Evolutionary conservation across 2,113 vertebrate genomes (phyloP).

Genomic region (Zosterops lateralis): DNA sequence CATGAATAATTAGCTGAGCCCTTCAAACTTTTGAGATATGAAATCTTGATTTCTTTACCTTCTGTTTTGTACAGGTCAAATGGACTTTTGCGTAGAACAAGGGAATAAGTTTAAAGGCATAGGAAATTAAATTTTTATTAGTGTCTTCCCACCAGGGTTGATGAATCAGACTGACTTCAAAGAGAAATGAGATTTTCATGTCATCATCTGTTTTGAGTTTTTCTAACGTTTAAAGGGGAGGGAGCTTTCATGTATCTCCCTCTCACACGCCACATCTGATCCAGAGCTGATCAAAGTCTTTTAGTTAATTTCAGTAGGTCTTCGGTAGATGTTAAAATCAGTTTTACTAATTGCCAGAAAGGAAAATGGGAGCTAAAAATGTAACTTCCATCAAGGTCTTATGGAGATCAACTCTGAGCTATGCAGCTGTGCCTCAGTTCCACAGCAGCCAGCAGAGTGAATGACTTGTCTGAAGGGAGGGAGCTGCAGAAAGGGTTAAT

Average conservation of each 20-base stretch:
- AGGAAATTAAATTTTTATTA: constrained; percentile 39
- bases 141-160: constrained; percentile 19
- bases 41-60: neutral
- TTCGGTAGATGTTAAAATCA: neutral
- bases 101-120: constrained; percentile 20
- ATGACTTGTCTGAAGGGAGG: neutral
- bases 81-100: neutral
- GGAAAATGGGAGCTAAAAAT: neutral
- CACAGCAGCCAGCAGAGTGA: neutral
- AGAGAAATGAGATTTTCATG: constrained; percentile 24
- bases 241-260: constrained; percentile 7
- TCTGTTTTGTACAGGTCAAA: constrained; percentile 14
- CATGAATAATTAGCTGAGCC: neutral
- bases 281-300: neutral
- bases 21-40: neutral
- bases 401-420: neutral
- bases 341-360: neutral
- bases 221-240: neutral
- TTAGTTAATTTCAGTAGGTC: neutral
- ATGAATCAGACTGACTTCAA: constrained; percentile 51
- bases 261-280: neutral
- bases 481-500: neutral
- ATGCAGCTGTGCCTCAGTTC: neutral
- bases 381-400: neutral
- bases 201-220: constrained; percentile 30